Conservation (phyloP, 2,888 invertebrate species). For the Lepidocyrtinus sp. region DNA sequence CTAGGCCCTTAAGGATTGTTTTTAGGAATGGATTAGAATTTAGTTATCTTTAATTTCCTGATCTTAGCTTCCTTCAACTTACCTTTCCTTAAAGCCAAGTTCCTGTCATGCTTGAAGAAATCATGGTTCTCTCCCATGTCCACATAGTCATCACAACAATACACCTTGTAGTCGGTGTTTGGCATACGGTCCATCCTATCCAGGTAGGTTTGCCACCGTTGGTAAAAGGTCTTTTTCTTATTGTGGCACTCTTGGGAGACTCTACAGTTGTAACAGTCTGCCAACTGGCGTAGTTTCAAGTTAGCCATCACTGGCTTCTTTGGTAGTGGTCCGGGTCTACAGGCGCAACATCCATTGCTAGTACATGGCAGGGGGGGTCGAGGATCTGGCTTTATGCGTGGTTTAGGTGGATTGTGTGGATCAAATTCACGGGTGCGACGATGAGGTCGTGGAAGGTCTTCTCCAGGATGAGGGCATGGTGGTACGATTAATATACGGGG, state of each 20-base stretch:
- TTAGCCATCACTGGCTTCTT: constrained; percentile 54
- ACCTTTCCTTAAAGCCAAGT: constrained; percentile 54
- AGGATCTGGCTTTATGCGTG: constrained; percentile 53
- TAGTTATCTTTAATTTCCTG: not conserved
- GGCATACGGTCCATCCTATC: constrained; percentile 54
- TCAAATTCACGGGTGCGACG: constrained; percentile 44
- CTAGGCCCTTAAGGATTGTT: constrained; percentile 60
- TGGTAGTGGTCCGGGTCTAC: constrained; percentile 54
- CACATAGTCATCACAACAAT: constrained; percentile 67
- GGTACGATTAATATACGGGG: constrained; percentile 24
- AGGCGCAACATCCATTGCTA: constrained; percentile 57
- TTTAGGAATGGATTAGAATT: not conserved
- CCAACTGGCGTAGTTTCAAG: constrained; percentile 61
- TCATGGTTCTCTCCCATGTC: constrained; percentile 64
- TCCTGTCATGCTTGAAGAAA: constrained; percentile 54
- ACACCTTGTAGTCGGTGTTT: constrained; percentile 64
- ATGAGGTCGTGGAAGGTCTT: constrained; percentile 35
- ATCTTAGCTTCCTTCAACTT: not conserved
- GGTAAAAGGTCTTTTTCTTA: constrained; percentile 53
- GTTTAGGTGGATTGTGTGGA: constrained; percentile 54
- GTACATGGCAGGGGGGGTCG: constrained; percentile 49
- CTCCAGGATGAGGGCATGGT: constrained; percentile 40
- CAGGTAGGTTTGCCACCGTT: constrained; percentile 64
- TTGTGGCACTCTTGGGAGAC: constrained; percentile 59
- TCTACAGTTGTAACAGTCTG: constrained; percentile 58